Conservation (phyloP, 2,888 invertebrate species). For the Drosophila pullipes region DNA sequence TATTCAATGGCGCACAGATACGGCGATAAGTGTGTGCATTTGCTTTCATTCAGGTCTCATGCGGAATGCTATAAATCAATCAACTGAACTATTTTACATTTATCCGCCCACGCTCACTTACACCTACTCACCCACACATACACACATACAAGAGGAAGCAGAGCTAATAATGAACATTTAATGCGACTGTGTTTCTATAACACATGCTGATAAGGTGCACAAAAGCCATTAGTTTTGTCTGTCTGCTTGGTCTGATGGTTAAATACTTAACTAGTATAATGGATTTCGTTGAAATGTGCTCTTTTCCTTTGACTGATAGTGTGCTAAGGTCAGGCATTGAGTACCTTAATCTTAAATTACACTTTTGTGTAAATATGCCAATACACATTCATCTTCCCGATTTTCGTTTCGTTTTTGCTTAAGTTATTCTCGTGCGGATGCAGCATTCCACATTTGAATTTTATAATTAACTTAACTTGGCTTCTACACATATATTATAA, state of each 20-base stretch:
- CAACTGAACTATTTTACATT: constrained; percentile 39
- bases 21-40: neutral
- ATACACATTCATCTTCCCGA: constrained; percentile 12
- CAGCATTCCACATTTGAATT: constrained; percentile 9
- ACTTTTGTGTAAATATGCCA: constrained; percentile 2
- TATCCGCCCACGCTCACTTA: constrained; percentile 3
- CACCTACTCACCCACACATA: constrained; percentile 11
- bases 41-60: constrained; percentile 5
- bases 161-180: constrained; percentile 10
- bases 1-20: constrained; percentile 5
- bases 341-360: neutral
- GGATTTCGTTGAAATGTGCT: constrained; percentile 5
- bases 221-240: constrained; percentile 19
- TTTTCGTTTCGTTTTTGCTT: constrained; percentile 14
- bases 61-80: constrained; percentile 48
- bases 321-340: neutral
- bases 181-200: constrained; percentile 16
- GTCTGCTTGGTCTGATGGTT: neutral
- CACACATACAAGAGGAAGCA: constrained; percentile 7
- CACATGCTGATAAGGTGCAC: constrained; percentile 22
- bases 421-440: neutral
- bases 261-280: constrained; percentile 23
- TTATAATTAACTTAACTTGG: neutral
- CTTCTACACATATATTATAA: neutral
- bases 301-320: neutral